Evolutionary conservation across 2,888 invertebrate genomes (phyloP), one percentile per base, ranked within the genome.

Genomic region (Perizoma flavofasciatum): DNA sequence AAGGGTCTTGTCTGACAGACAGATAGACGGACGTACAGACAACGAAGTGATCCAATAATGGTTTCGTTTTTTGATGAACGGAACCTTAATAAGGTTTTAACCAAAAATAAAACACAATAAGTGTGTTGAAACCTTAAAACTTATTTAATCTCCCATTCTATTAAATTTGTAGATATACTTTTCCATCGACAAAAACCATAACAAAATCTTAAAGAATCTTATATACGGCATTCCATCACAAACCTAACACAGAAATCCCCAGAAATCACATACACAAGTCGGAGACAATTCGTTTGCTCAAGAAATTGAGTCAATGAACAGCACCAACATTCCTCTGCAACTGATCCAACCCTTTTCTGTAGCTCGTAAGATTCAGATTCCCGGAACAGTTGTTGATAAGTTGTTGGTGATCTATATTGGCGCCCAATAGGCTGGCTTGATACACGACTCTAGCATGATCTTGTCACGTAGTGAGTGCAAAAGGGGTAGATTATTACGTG

Each of bases 241-340:
- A 67, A 62, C 53, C 51, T 64, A 68, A 73, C 71, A 73, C 57
- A 71, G 66, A 77, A 76, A 78, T 76, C 75, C 70, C 66, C 57
- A 71, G 66, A 77, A 76, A 78, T 76, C 75, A 71, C 66, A 65
- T 63, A 66, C 59, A 65, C 67, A 63, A 70, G 70, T 71, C 66
- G 50, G 65, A 62, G 65, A 65, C 74, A 70, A 71, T 73, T 72
- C 77, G 77, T 78, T 78, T 78, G 78, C 71, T 70, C 72, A 78
- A 78, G 77, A 78, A 75, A 78, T 78, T 78, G 78, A 78, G 72
- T 74, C 78, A 77, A 78, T 77, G 78, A 78, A 70, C 67, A 57
- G 33, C 55, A 47, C 78, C 62, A 70, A 62, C 3, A 41, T 68
- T 48, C 5, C 7, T 54, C 10, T 49, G 8, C 70, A 39, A 7